phyloP scores from a whole-genome alignment of 2,113 vertebrate genomes.

The Tetrao urogallus region DNA sequence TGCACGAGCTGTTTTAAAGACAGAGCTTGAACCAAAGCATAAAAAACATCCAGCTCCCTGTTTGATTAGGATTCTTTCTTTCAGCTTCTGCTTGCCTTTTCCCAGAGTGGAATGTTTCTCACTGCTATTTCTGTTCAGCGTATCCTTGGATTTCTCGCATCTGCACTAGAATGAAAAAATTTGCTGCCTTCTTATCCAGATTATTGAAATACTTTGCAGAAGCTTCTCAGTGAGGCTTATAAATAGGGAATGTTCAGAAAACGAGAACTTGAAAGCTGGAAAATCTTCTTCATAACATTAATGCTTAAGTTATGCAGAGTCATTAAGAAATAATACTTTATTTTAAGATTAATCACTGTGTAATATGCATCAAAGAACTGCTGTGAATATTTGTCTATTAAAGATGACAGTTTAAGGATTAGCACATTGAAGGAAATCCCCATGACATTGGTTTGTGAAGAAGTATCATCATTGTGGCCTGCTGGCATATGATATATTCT shows the following conservation, averaged over 20 bases:
- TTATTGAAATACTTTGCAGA: background rate
- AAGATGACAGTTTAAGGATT: background rate
- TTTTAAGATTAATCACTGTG: background rate
- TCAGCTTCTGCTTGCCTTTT: background rate
- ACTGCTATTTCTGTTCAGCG: background rate
- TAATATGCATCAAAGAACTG: background rate
- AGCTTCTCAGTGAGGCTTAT: background rate
- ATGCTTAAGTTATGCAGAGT: background rate
- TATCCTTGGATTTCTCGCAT: background rate
- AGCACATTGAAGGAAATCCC: background rate
- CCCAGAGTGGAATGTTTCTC: background rate
- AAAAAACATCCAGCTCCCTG: background rate
- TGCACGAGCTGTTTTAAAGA: constrained; percentile 28
- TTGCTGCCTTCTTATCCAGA: background rate
- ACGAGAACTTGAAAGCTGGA: background rate
- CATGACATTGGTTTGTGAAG: background rate
- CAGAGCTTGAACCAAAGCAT: background rate
- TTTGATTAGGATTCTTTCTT: background rate
- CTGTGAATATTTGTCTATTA: background rate
- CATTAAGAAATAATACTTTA: constrained; percentile 11
- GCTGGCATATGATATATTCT: background rate
- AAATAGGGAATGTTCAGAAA: background rate
- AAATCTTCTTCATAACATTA: background rate
- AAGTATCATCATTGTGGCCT: background rate
- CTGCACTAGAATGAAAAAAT: background rate